These are phyloP conservation scores for Merluccius polli DNA, from an alignment of 2,797 vertebrate genomes.

Conservation along the genomic window DNA sequence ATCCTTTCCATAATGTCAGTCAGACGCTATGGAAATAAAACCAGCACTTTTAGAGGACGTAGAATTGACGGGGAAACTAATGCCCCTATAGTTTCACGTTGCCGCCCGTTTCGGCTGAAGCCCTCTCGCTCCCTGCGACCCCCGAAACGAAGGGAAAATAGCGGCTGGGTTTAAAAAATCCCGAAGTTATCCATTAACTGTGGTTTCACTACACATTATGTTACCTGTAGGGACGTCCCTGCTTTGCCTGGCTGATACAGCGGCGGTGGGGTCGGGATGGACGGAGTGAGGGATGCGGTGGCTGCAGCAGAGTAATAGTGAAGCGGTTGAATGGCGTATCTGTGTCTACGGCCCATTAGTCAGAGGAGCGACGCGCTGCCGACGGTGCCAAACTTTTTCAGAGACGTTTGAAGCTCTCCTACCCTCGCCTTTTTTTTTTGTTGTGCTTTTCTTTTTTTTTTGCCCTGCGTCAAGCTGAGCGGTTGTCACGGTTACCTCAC, in stretches of 20 bases:
- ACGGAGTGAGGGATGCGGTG: background rate
- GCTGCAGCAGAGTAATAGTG: background rate
- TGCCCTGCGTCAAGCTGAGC: slow-evolving; percentile 27
- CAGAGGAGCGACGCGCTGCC: background rate
- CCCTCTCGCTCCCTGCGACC: too few relatives aligned
- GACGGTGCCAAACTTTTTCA: background rate
- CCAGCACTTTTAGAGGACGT: too few relatives aligned
- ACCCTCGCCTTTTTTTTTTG: slow-evolving; percentile 18
- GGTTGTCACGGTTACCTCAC: slow-evolving; percentile 60
- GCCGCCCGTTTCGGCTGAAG: too few relatives aligned
- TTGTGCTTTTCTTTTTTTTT: background rate
- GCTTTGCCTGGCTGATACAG: background rate
- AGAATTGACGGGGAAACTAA: too few relatives aligned
- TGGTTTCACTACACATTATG: background rate
- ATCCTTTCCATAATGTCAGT: too few relatives aligned
- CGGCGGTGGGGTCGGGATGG: background rate
- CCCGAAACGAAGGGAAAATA: too few relatives aligned
- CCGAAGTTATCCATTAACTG: too few relatives aligned
- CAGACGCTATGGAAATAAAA: too few relatives aligned
- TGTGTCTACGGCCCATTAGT: background rate
- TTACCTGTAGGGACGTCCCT: background rate
- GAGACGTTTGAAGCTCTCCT: slow-evolving; percentile 42
- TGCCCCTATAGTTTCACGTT: too few relatives aligned
- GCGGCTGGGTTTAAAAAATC: too few relatives aligned
- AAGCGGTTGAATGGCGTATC: too few relatives aligned